These are phyloP conservation scores for Poecilia wingei DNA, from an alignment of 2,797 vertebrate species.

Conservation along the genomic window DNA sequence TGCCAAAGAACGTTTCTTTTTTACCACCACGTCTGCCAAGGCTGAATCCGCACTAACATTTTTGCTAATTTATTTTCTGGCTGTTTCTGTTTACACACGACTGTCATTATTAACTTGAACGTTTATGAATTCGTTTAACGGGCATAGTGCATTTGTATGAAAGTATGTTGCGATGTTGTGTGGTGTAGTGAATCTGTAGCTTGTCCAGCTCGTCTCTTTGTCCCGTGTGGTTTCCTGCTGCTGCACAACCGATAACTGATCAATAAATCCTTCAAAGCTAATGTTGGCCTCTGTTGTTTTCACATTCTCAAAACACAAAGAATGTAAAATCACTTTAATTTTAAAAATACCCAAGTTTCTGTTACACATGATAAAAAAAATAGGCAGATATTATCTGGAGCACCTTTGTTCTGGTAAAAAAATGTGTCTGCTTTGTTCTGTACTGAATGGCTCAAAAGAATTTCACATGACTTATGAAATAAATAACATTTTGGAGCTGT, in stretches of 20 bases:
- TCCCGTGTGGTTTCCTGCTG: slow-evolving; percentile 56
- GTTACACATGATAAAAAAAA: slow-evolving; percentile 40
- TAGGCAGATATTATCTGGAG: slow-evolving; percentile 34
- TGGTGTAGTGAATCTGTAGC: slow-evolving; percentile 39
- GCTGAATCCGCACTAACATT: slow-evolving; percentile 20
- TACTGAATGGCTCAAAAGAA: neutral
- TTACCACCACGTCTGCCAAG: slow-evolving; percentile 37
- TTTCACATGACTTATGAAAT: slow-evolving; percentile 20
- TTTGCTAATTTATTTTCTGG: slow-evolving; percentile 12
- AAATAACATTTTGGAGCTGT: neutral
- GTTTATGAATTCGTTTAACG: slow-evolving; percentile 31
- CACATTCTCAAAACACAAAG: neutral
- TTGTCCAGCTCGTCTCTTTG: slow-evolving; percentile 40
- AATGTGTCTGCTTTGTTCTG: slow-evolving; percentile 25
- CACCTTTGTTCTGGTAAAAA: neutral
- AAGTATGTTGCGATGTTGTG: slow-evolving; percentile 5
- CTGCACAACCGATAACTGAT: slow-evolving; percentile 56
- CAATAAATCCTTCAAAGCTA: slow-evolving; percentile 66
- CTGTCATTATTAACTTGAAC: slow-evolving; percentile 38
- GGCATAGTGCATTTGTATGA: slow-evolving; percentile 27
- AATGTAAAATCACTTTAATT: neutral
- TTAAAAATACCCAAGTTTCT: neutral
- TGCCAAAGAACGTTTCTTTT: slow-evolving; percentile 69
- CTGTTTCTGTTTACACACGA: slow-evolving; percentile 40
- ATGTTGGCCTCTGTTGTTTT: neutral